Base-by-base conservation (phyloP, 1,140 invertebrate genomes). In the Dreissena polymorpha region DNA sequence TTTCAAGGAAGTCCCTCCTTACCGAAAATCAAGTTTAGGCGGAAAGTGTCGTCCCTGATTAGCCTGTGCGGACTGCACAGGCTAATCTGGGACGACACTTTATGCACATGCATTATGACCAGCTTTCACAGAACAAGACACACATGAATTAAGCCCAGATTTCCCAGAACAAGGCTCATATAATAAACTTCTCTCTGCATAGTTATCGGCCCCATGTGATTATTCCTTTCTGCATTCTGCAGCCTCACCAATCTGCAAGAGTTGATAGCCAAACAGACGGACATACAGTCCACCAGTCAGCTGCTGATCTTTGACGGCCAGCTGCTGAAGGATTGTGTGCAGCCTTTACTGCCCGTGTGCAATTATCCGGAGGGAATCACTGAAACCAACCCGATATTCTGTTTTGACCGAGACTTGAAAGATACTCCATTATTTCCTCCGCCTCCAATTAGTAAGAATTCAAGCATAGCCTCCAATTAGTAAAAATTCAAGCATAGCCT, bases 231-330 rank as follows among this genome's bases (percentile, higher is more conserved):
- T 5, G 8, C 39, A 39, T 39, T 39, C 39, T 87, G 21, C 71
- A 89, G 88, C 55, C 63, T 96, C 74, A 94, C 95, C 75, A 95
- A 96, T 86, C 94, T 98, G 49, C 96, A 97, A 92, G 94, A 95
- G 68, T 94, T 96, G 85, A 95, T 98, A 82, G 95, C 95, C 77
- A 95, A 97, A 89, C 97, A 98, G 93, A 98, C 97, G 0, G 96
- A 97, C 73, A 96, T 99, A 83, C 93, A 94, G 7, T 93, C 95
- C 0, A 94, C 95, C 81, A 96, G 96, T 81, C 98, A 99, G 93
- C 75, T 91, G 39, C 75, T 90, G 14, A 73, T 89, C 50, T 87
- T 86, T 73, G 85, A 85, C 21, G 87, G 87, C 12, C 85, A 86
- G 68, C 55, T 39, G 7, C 64, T 88, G 23, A 76, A 77, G 18